A percentile compares a stretch with the other conserved stretches of the same genome.
phyloP scores from a whole-genome alignment of 2,113 vertebrate species.

The Chroicocephalus ridibundus region DNA sequence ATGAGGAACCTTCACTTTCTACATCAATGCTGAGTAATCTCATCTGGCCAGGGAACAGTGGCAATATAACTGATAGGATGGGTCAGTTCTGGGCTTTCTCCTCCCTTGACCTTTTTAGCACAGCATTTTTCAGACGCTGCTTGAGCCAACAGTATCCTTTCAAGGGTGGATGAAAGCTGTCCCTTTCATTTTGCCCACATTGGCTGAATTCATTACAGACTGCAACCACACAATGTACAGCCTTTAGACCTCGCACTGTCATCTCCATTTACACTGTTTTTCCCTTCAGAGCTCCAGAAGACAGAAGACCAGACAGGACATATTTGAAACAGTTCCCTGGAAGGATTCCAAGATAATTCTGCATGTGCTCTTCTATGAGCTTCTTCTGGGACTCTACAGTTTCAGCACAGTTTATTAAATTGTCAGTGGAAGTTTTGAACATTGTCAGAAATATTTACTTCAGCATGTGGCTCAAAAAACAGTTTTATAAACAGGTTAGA shows the following conservation, averaged over 20 bases:
- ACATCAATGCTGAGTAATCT: neutral
- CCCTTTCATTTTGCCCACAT: fast-evolving
- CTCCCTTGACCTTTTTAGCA: neutral
- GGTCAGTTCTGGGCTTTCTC: neutral
- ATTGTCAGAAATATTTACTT: neutral
- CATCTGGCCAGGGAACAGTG: neutral
- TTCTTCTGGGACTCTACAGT: neutral
- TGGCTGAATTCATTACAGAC: neutral
- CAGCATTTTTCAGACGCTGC: neutral
- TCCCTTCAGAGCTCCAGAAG: neutral
- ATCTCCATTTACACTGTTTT: neutral
- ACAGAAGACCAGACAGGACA: neutral
- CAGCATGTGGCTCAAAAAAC: neutral
- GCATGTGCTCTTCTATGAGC: neutral
- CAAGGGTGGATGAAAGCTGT: neutral
- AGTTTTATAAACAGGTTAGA: neutral
- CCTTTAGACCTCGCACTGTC: neutral
- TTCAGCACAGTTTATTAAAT: neutral
- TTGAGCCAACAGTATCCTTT: neutral
- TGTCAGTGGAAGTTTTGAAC: neutral
- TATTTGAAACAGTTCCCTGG: neutral
- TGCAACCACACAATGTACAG: neutral
- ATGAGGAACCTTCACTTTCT: neutral
- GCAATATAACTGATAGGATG: neutral
- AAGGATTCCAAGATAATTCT: neutral